Conservation (phyloP, 2,797 vertebrate genomes). For the Lateolabrax maculatus region DNA sequence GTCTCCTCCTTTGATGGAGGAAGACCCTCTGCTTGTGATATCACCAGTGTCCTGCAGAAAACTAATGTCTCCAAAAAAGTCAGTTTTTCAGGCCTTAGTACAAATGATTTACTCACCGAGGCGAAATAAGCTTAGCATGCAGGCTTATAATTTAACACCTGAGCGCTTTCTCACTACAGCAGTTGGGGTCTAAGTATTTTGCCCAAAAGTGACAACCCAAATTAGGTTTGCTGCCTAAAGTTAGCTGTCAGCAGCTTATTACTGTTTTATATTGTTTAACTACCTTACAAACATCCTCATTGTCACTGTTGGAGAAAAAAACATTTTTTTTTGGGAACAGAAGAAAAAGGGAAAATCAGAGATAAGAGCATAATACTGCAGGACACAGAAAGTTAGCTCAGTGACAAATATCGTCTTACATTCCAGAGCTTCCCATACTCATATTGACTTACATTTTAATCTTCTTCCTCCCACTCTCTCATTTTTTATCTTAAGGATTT, state of each 20-base stretch:
- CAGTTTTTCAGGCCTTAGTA: not conserved
- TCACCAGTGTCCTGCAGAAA: slow-evolving; percentile 40
- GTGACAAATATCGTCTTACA: not conserved
- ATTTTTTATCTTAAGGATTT: not conserved
- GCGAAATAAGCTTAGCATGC: not conserved
- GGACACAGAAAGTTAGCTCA: not conserved
- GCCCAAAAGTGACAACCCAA: not conserved
- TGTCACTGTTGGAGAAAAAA: not conserved
- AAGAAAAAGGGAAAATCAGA: not conserved
- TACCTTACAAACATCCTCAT: not conserved
- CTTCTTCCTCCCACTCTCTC: not conserved
- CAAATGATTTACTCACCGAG: not conserved
- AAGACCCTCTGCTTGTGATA: slow-evolving; percentile 41
- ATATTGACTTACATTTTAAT: not conserved
- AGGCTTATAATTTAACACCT: not conserved
- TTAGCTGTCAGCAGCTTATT: not conserved
- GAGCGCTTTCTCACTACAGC: not conserved
- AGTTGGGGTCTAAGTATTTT: not conserved
- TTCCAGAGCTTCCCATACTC: not conserved
- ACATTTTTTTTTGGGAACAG: not conserved
- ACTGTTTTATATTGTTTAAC: not conserved
- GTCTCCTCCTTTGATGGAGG: slow-evolving; percentile 51
- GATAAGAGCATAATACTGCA: slow-evolving; percentile 22
- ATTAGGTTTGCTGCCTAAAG: not conserved
- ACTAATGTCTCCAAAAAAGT: slow-evolving; percentile 4